Conservation (phyloP, 2,797 vertebrate species). For the Gadopsis bispinosus region DNA sequence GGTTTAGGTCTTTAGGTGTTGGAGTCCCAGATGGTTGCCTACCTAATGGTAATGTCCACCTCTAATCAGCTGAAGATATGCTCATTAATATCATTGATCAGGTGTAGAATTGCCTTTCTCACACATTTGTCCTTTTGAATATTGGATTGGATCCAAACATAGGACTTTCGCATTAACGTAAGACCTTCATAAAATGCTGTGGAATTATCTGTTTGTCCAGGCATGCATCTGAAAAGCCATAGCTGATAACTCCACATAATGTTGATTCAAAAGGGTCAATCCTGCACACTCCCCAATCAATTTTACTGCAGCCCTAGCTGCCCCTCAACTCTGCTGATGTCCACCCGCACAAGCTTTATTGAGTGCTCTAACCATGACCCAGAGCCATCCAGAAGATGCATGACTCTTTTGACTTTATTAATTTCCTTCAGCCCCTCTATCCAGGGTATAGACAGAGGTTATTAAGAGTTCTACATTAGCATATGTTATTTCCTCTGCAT, state of each 20-base stretch:
- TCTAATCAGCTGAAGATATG: neutral
- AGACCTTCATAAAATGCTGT: neutral
- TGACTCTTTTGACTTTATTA: slow-evolving; percentile 48
- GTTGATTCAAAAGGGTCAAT: slow-evolving; percentile 3
- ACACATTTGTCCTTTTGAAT: neutral
- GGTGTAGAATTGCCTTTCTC: neutral
- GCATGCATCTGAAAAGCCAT: neutral
- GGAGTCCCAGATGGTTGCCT: neutral
- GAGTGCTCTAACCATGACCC: slow-evolving; percentile 52
- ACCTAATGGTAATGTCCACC: neutral
- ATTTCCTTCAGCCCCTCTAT: slow-evolving; percentile 50
- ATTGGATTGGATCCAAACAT: neutral
- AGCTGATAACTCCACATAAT: slow-evolving; percentile 7
- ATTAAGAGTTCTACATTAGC: slow-evolving; percentile 24
- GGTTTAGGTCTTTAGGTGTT: neutral
- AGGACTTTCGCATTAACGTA: neutral
- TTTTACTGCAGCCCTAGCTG: slow-evolving; percentile 23
- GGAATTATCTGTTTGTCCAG: slow-evolving; percentile 12
- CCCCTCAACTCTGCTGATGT: slow-evolving; percentile 40
- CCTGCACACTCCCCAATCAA: slow-evolving; percentile 2
- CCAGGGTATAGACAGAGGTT: slow-evolving; percentile 40
- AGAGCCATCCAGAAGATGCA: slow-evolving; percentile 54
- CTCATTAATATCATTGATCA: neutral
- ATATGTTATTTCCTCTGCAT: slow-evolving; percentile 23
- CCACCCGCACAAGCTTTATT: slow-evolving; percentile 43